Conservation (phyloP, 2,888 invertebrate genomes). For the Cepaea hortensis region DNA sequence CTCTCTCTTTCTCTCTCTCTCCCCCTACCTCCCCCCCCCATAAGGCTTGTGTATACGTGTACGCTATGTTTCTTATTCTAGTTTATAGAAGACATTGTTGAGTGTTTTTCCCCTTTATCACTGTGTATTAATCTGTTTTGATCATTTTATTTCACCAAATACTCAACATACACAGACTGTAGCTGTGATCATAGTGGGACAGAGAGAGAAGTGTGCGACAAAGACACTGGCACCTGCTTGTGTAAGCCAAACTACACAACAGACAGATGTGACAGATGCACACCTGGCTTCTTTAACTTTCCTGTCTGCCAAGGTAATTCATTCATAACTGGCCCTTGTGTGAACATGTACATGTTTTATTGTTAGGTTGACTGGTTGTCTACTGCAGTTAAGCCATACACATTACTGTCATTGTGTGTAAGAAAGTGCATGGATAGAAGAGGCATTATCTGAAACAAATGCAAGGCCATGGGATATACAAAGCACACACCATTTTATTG, state of each 20-base stretch:
- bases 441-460: too few relatives aligned
- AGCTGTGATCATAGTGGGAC: constrained; percentile 71
- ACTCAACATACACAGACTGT: constrained; percentile 64
- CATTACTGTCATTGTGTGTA: too few relatives aligned
- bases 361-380: too few relatives aligned
- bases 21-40: too few relatives aligned
- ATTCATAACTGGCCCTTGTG: too few relatives aligned
- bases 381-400: too few relatives aligned
- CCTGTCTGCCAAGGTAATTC: constrained; percentile 84
- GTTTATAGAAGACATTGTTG: background rate
- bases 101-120: background rate
- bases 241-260: constrained; percentile 95
- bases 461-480: too few relatives aligned
- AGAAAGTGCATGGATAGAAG: too few relatives aligned
- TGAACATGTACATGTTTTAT: too few relatives aligned
- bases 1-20: background rate
- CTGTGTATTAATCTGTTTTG: background rate
- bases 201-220: constrained; percentile 79
- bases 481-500: too few relatives aligned
- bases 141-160: background rate
- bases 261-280: constrained; percentile 92
- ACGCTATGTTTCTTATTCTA: background rate
- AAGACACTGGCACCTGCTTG: constrained; percentile 87
- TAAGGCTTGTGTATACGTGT: background rate
- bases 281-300: constrained; percentile 92